Conservation (phyloP, 2,113 vertebrate species). For the Tachuris rubrigastra region DNA sequence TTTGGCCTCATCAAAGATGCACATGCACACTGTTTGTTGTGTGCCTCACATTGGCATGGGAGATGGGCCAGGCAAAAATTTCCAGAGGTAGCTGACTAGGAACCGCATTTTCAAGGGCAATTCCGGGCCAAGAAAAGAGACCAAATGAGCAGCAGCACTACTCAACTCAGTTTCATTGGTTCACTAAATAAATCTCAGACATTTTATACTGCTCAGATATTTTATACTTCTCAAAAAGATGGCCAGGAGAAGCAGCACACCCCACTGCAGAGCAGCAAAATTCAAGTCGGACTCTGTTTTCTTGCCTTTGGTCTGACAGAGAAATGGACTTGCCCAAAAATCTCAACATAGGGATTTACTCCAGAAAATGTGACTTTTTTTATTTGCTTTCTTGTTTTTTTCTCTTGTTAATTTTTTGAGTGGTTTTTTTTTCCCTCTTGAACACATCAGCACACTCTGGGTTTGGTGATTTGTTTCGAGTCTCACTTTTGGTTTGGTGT, state of each 20-base stretch:
- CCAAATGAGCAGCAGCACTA: not conserved
- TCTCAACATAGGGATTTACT: not conserved
- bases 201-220: not conserved
- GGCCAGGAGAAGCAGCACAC: not conserved
- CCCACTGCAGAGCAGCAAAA: not conserved
- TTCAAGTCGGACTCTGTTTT: not conserved
- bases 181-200: constrained; percentile 28
- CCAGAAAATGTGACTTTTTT: not conserved
- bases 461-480: not conserved
- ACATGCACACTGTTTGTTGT: not conserved
- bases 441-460: not conserved
- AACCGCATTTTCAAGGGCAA: not conserved
- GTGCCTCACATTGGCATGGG: not conserved
- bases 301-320: not conserved
- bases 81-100: not conserved
- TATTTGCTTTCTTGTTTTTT: not conserved
- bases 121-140: not conserved
- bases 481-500: not conserved
- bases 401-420: not conserved
- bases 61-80: not conserved
- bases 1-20: not conserved
- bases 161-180: not conserved
- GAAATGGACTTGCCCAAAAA: not conserved
- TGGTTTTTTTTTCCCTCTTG: not conserved
- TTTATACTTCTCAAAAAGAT: not conserved